These are phyloP conservation scores for Drosophila pseudotalamancana DNA, from an alignment of 2,888 invertebrate species.

Conservation along the genomic window DNA sequence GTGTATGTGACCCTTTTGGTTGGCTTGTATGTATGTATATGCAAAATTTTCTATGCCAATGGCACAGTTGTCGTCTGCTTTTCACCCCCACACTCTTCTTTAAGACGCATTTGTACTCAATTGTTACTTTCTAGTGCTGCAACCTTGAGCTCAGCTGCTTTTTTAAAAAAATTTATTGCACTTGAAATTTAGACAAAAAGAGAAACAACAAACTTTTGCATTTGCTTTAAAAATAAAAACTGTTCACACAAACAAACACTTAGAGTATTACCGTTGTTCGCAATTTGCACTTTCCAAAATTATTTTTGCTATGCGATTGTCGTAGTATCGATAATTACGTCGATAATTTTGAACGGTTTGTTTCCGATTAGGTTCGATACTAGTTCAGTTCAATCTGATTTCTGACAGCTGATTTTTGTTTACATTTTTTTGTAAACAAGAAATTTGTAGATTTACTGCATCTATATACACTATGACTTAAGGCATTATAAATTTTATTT, in stretches of 20 bases:
- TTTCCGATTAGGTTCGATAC: constrained; percentile 13
- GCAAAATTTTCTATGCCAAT: constrained; percentile 75
- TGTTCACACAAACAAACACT: constrained; percentile 3
- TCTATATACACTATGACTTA: background rate
- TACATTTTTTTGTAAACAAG: constrained; percentile 31
- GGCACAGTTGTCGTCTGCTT: constrained; percentile 59
- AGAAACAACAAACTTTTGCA: background rate
- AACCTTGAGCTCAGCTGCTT: constrained; percentile 38
- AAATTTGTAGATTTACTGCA: background rate
- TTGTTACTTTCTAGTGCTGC: constrained; percentile 20
- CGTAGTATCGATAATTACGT: constrained; percentile 25
- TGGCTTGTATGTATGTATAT: constrained; percentile 43
- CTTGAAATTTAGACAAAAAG: constrained; percentile 17
- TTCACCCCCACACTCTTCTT: constrained; percentile 45
- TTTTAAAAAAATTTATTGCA: constrained; percentile 1
- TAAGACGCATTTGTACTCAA: constrained; percentile 39
- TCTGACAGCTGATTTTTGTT: constrained; percentile 40
- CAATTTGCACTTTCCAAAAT: constrained; percentile 55
- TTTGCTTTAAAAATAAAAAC: background rate
- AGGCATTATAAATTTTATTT: no score
- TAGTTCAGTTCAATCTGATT: constrained; percentile 16
- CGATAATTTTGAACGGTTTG: background rate
- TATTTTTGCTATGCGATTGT: constrained; percentile 35
- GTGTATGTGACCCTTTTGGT: constrained; percentile 22
- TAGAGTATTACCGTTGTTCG: constrained; percentile 46